A percentile compares a stretch with the other conserved stretches of the same genome.
Evolutionary conservation across 2,888 invertebrate species (phyloP).

Genomic region (Pollenia angustigena): DNA sequence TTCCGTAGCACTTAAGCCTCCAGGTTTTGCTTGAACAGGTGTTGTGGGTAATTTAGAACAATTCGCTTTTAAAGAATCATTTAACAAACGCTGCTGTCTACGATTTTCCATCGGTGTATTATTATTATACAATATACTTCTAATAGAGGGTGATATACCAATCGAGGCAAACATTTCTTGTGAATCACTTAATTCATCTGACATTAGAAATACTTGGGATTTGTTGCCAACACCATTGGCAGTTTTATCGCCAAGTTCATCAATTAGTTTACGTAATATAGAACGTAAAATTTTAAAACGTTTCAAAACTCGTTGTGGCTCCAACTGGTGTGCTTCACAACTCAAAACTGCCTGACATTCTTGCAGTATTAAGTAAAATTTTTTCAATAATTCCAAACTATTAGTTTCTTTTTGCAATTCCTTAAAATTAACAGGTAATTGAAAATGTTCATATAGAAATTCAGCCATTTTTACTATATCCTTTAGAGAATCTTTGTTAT

Average conservation of each 20-base stretch:
- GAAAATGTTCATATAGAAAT: conserved; percentile 80
- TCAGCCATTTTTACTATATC: conserved; percentile 79
- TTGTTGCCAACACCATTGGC: conserved; percentile 13
- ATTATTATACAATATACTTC: conserved; percentile 80
- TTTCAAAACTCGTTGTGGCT: conserved; percentile 79
- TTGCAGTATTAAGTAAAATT: conserved; percentile 79
- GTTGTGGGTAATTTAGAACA: conserved; percentile 72
- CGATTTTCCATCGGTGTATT: conserved; percentile 70
- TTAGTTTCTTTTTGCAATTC: conserved; percentile 73
- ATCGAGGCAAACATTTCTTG: conserved; percentile 76
- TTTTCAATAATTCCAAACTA: conserved; percentile 76
- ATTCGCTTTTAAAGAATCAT: conserved; percentile 76
- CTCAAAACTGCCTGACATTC: conserved; percentile 82
- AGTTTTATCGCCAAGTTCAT: conserved; percentile 69
- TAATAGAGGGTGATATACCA: conserved; percentile 76
- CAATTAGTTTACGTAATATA: conserved; percentile 79
- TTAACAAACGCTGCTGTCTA: conserved; percentile 61
- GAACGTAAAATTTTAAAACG: conserved; percentile 82
- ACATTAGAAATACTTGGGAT: conserved; percentile 74
- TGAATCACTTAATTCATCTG: conserved; percentile 75
- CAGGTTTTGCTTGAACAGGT: not conserved
- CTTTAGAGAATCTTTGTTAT: conserved; percentile 76
- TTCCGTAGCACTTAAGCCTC: not conserved
- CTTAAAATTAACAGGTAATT: conserved; percentile 77
- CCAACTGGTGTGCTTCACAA: conserved; percentile 80